Evolutionary conservation across 2,797 vertebrate genomes (phyloP), one percentile per base, ranked within the genome.

Genomic region (Thripadectes ignobilis): DNA sequence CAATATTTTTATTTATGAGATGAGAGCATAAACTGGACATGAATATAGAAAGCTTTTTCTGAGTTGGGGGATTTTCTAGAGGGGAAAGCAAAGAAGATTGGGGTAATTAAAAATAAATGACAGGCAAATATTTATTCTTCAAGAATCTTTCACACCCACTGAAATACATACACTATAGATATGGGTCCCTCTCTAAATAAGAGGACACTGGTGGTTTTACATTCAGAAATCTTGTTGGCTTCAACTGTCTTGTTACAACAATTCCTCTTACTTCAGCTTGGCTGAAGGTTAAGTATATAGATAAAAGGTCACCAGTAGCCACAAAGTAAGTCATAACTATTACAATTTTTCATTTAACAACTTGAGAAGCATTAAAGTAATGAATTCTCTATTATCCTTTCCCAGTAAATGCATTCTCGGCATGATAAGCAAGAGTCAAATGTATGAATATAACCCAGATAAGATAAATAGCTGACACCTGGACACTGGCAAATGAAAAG

Each of bases 281-380:
- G 55, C 67, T 78, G 71, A 90, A 96, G 68, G 95, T 95, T 94
- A 96, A 87, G 49, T 86, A 48, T 93, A 66, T 24, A 75, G 71
- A 68, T 61, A 74, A 85, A 95, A 97, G 92, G 91, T 96, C 62
- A 95, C 78, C 82, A 88, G 52, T 80, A 96, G 36, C 89, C 81
- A 91, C 87, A 96, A 97, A 96, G 29, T 80, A 75, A 95, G 76
- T 88, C 23, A 54, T 80, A 95, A 76, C 91, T 92, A 30, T 87
- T 89, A 82, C 1, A 11, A 38, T 83, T 91, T 92, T 82, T 93
- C 73, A 85, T 93, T 92, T 91, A 93, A 92, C 68, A 65, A 92
- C 48, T 94, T 87, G 74, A 78, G 72, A 95, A 95, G 67, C 87
- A 87, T 95, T 73, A 85, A 92, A 91, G 30, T 80, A 95, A 95